Evolutionary conservation across 2,888 invertebrate species (phyloP).

Genomic region (Mellilla xanthometata): DNA sequence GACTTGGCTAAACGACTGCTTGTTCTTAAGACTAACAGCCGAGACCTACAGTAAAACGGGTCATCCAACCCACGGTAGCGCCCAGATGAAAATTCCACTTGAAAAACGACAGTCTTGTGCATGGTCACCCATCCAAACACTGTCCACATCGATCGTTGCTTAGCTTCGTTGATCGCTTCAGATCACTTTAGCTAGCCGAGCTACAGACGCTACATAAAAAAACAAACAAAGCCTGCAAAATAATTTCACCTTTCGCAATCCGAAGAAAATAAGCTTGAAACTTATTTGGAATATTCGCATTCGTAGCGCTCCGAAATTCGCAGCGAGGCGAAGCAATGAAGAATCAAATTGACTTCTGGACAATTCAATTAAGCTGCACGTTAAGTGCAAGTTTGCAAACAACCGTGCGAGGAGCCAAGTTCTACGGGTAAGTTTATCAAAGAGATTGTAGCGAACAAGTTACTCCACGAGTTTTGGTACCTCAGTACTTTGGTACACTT

Average conservation of each 20-base stretch:
- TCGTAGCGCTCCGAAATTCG: constrained; percentile 21
- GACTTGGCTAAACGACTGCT: too few species aligned
- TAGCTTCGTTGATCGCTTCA: too few species aligned
- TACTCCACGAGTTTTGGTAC: constrained; percentile 49
- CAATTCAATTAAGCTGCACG: constrained; percentile 76
- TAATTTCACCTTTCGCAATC: not conserved
- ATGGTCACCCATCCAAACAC: too few species aligned
- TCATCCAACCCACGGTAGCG: too few species aligned
- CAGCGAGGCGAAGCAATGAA: constrained; percentile 43
- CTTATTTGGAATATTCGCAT: constrained; percentile 16
- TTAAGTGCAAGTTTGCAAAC: constrained; percentile 76
- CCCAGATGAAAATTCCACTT: too few species aligned
- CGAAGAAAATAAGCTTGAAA: constrained; percentile 10
- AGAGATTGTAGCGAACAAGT: constrained; percentile 67
- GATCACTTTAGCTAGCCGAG: too few species aligned
- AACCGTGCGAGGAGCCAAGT: constrained; percentile 65
- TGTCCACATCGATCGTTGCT: too few species aligned
- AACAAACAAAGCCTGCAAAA: constrained; percentile 26
- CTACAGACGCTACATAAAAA: too few species aligned
- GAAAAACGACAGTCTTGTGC: too few species aligned
- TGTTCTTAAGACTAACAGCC: too few species aligned
- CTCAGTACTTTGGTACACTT: constrained; percentile 18
- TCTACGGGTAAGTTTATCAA: constrained; percentile 58
- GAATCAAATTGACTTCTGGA: constrained; percentile 73
- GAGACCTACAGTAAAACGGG: too few species aligned